Base-by-base conservation (phyloP, 2,888 invertebrate genomes). In the Watsonalla binaria region DNA sequence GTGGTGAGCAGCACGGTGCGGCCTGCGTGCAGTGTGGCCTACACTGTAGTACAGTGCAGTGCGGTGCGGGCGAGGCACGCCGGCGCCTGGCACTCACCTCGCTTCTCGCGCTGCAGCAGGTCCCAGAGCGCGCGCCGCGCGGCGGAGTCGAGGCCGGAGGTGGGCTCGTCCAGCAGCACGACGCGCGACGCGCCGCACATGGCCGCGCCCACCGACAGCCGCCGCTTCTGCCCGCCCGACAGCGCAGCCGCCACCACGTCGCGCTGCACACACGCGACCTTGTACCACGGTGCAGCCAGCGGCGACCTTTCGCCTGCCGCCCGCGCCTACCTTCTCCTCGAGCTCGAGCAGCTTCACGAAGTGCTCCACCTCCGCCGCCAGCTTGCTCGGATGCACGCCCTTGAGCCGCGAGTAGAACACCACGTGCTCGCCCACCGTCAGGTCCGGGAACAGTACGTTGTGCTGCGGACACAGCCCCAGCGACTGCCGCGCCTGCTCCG, bases 211-310 rank as follows among this genome's bases (percentile, higher is more conserved):
- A 98, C 93, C 2, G 96, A 97, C 46, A 98, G 83, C 63, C 97
- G 95, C 53, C 98, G 92, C 84, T 97, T 96, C 94, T 98, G 98
- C 9, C 98, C 98, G n/a, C 98, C 98, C 0, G 98, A 98, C 55
- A 98, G 85, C 1, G 93, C 92, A 15, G 82, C 81, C 0, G 95
- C 91, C 51, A 90, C 77, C 7, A 92, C 90, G 71, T 94, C 74
- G 52, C 86, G 81, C 92, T 92, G 68, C 51, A 24, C 24, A 24
- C 24, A 24, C 24, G 24, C 24, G n/a, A 24, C 2, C 24, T 24
- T 24, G 24, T 24, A 24, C 24, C 24, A 4, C 24, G 24, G 24
- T 1, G 2, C 24, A 24, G 24, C 24, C 24, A 24, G 24, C 4
- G 24, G 4, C 37, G 9, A 1, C 37, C 37, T 9, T 6, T 37